A percentile compares a stretch with the other conserved stretches of the same genome.
Conservation (phyloP, 2,797 vertebrate genomes). For the Podarcis lilfordi region DNA sequence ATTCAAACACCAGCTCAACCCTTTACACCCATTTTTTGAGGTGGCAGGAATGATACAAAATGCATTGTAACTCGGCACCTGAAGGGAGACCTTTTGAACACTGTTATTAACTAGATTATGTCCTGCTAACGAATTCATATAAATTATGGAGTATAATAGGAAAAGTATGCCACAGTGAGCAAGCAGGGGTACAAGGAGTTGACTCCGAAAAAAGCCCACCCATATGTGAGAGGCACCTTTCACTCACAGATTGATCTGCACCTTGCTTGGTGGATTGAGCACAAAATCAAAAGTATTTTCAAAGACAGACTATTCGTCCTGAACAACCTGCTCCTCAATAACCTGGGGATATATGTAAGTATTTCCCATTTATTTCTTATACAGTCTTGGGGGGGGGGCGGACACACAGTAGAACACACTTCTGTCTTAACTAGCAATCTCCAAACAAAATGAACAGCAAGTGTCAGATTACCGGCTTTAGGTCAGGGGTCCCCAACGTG, state of each 20-base stretch:
- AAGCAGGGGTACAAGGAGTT: neutral
- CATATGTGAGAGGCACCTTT: no score
- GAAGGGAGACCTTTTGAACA: neutral
- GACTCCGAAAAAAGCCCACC: neutral
- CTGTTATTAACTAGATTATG: neutral
- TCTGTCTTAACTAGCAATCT: slow-evolving; percentile 38
- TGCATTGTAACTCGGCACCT: neutral
- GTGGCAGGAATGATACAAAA: neutral
- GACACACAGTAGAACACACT: slow-evolving; percentile 28
- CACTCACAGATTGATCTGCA: neutral
- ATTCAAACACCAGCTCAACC: neutral
- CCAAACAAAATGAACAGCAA: slow-evolving; percentile 48
- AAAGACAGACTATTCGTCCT: neutral
- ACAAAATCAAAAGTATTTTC: neutral
- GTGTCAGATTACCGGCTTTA: slow-evolving; percentile 25
- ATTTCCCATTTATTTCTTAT: neutral
- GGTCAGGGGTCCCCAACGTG: neutral
- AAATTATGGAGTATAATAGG: neutral
- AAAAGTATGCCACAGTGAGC: neutral
- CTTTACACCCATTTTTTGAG: neutral
- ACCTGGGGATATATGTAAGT: neutral
- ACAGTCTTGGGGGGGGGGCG: neutral
- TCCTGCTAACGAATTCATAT: neutral
- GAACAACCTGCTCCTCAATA: neutral
- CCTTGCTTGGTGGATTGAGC: neutral